Conservation (phyloP, 1,140 invertebrate genomes). For the Antheraea mylitta region DNA sequence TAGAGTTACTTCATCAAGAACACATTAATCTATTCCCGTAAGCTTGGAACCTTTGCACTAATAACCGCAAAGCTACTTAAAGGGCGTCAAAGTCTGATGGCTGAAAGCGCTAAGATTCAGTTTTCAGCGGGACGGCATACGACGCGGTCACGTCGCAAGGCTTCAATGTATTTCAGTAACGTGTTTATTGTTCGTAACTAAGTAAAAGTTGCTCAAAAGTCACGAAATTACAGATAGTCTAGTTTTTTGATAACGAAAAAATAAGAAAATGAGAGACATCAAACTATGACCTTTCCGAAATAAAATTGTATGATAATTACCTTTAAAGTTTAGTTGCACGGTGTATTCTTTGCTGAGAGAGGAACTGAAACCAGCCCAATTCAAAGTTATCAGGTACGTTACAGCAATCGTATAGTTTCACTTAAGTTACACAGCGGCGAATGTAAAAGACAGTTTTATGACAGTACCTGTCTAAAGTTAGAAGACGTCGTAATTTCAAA, state of each 20-base stretch:
- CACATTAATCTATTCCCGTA: not conserved
- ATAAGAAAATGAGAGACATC: slow-evolving; percentile 8
- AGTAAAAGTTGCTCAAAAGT: not conserved
- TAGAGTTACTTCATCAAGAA: not conserved
- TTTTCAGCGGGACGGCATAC: slow-evolving; percentile 8
- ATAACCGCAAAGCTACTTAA: slow-evolving; percentile 26
- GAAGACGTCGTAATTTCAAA: not conserved
- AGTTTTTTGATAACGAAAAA: slow-evolving; percentile 1
- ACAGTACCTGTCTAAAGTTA: not conserved
- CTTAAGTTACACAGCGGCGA: not conserved
- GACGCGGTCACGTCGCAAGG: not conserved
- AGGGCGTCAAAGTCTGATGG: slow-evolving; percentile 7
- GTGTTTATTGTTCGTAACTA: slow-evolving; percentile 17
- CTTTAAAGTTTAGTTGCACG: slow-evolving; percentile 17
- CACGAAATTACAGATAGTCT: not conserved
- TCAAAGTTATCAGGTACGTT: slow-evolving; percentile 40
- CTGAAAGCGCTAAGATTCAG: slow-evolving; percentile 5
- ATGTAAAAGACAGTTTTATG: slow-evolving; percentile 7
- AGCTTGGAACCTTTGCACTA: slow-evolving; percentile 15
- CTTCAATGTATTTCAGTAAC: slow-evolving; percentile 12
- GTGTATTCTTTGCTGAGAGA: slow-evolving; percentile 6
- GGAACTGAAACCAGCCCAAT: slow-evolving; percentile 25
- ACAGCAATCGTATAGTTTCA: slow-evolving; percentile 8
- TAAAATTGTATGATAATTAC: slow-evolving; percentile 13
- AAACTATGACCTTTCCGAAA: not conserved